These are phyloP conservation scores for Rhagologus leucostigma DNA, from an alignment of 2,113 vertebrate genomes.

Conservation along the genomic window DNA sequence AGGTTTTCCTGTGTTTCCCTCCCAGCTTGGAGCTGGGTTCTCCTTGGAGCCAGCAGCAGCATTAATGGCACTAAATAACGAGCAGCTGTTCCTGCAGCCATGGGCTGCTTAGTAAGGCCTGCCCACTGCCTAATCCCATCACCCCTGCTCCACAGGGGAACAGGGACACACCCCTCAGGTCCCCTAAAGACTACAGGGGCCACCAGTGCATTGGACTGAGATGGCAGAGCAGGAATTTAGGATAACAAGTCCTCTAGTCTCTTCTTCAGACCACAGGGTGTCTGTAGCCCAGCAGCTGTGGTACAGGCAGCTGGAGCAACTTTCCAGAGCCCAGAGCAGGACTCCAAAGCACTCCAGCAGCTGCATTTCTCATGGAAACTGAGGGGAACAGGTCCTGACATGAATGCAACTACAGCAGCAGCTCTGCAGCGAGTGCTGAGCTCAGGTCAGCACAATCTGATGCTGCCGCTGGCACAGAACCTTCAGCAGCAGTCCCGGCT, in stretches of 20 bases:
- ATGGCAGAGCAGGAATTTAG: not conserved
- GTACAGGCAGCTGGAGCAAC: not conserved
- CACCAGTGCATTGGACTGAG: not conserved
- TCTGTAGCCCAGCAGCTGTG: not conserved
- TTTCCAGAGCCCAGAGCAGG: not conserved
- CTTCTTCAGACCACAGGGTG: not conserved
- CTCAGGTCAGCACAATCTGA: not conserved
- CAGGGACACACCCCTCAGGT: rapidly evolving
- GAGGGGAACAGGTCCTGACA: not conserved
- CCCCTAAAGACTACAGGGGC: not conserved
- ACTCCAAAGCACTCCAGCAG: not conserved
- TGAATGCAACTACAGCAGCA: not conserved
- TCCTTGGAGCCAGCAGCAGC: not conserved
- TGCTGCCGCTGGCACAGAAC: not conserved
- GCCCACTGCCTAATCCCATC: not conserved
- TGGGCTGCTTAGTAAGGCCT: not conserved
- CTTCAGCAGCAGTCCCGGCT: not conserved
- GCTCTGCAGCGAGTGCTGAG: not conserved
- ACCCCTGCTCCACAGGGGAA: not conserved
- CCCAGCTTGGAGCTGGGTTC: not conserved
- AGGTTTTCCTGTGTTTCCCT: not conserved
- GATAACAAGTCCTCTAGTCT: not conserved
- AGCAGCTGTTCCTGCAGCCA: not conserved
- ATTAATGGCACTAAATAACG: not conserved
- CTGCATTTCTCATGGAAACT: not conserved